Base-by-base conservation (phyloP, 2,888 invertebrate species). In the Eilema sororculum region DNA sequence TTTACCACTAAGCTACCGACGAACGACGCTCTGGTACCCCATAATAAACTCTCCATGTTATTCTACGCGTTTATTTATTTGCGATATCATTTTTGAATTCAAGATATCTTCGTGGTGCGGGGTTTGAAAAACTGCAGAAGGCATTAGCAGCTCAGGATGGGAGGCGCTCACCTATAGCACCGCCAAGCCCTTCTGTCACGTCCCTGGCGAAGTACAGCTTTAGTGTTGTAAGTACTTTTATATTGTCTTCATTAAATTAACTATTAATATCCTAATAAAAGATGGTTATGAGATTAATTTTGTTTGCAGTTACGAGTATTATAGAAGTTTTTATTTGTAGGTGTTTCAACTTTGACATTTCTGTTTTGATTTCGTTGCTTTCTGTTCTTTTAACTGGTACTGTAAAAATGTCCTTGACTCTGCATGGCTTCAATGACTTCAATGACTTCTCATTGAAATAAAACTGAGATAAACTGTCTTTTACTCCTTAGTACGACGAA, bases 91-190 rank as follows among this genome's bases (percentile, higher is more conserved):
- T 58, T 52, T 5, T 22, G 6, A 16, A 69, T 77, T 82, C 0
- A 81, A 95, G 95, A 76, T 99, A 98, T 89, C 96, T 98, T 24
- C 96, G 98, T 69, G 98, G 98, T n/a, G 98, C 98, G 82, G 98
- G 98, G 92, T 98, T 97, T 92, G 98, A 98, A 87, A 97, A 97
- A 86, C 95, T 98, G 3, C 98, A 98, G 91, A 97, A 97, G 85
- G 98, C 98, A 24, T 96, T 98, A 72, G 96, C 96, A 56, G 98
- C 97, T 4, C 97, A 97, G 86, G 97, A 97, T 79, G 96, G 96
- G 67, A 91, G 96, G 59, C 95, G 96, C 83, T 95, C 96, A 6
- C 96, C 97, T 2, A 79, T 91, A 5, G 93, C 93, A 0, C 97
- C 97, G 0, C 96, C 96, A 13, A 97, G 97, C 37, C 97, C 97